Conservation (phyloP, 2,888 invertebrate genomes). For the Rosalia funebris region DNA sequence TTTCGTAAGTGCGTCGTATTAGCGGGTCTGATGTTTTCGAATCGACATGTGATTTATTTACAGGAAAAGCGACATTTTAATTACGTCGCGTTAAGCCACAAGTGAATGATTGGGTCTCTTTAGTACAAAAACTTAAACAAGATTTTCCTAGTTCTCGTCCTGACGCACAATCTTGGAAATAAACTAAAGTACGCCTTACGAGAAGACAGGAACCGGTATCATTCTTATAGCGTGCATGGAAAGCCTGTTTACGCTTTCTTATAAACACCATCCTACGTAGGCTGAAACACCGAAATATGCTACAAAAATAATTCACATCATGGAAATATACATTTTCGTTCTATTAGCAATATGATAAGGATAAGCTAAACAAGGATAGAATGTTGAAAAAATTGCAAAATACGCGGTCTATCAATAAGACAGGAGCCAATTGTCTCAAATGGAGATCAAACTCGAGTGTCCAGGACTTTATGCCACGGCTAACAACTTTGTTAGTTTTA, state of each 20-base stretch:
- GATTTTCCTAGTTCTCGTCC: slow-evolving; percentile 18
- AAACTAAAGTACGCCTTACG: slow-evolving; percentile 15
- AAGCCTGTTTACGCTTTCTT: slow-evolving; percentile 18
- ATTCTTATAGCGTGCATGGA: slow-evolving; percentile 19
- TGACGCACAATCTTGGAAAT: slow-evolving; percentile 22
- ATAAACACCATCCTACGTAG: no score
- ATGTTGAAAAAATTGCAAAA: no score
- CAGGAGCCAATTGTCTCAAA: no score
- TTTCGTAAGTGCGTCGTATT: slow-evolving; percentile 5
- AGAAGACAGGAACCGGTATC: slow-evolving; percentile 18
- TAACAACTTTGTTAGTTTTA: no score
- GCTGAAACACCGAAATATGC: no score
- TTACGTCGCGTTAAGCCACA: slow-evolving; percentile 17
- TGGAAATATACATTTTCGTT: no score
- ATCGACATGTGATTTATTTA: slow-evolving; percentile 21
- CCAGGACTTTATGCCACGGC: no score
- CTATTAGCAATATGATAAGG: no score
- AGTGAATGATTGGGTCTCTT: slow-evolving; percentile 20
- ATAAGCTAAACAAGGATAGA: no score
- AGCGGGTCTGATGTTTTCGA: slow-evolving; percentile 13
- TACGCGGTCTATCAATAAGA: no score
- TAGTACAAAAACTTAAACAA: slow-evolving; percentile 14
- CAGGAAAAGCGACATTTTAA: slow-evolving; percentile 18
- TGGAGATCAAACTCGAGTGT: no score
- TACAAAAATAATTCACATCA: no score